Evolutionary conservation across 2,113 vertebrate genomes (phyloP).

Genomic region (Gymnocephalus cernua): DNA sequence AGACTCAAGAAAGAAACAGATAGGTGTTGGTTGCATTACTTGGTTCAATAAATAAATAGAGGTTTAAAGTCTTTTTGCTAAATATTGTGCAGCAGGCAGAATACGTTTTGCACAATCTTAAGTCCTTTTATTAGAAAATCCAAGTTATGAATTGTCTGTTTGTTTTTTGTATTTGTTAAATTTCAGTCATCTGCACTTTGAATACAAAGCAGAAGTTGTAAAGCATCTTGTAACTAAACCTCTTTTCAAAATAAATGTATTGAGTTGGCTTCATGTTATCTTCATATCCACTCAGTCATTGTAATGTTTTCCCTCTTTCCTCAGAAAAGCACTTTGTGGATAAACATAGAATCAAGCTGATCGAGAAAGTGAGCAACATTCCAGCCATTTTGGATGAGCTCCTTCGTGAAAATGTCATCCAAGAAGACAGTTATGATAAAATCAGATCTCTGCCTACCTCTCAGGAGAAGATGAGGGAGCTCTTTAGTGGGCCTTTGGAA

Average conservation of each 20-base stretch:
- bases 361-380: constrained; percentile 16
- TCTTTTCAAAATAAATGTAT: neutral
- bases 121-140: neutral
- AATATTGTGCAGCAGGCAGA: too few species aligned
- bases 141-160: too few species aligned
- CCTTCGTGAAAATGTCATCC: fast-evolving
- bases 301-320: neutral
- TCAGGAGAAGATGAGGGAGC: neutral
- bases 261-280: neutral
- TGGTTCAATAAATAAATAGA: neutral
- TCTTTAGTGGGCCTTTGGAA: neutral
- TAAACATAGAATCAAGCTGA: neutral
- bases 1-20: neutral
- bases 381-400: constrained; percentile 71
- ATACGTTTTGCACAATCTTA: neutral
- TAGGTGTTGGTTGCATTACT: too few species aligned
- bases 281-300: neutral
- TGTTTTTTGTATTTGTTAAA: too few species aligned
- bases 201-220: too few species aligned
- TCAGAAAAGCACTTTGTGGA: constrained; percentile 67
- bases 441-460: fast-evolving
- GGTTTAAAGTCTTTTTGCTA: too few species aligned
- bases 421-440: neutral
- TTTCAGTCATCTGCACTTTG: too few species aligned
- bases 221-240: too few species aligned